These are phyloP conservation scores for Uria lomvia DNA, from an alignment of 2,113 vertebrate genomes.

Conservation along the genomic window DNA sequence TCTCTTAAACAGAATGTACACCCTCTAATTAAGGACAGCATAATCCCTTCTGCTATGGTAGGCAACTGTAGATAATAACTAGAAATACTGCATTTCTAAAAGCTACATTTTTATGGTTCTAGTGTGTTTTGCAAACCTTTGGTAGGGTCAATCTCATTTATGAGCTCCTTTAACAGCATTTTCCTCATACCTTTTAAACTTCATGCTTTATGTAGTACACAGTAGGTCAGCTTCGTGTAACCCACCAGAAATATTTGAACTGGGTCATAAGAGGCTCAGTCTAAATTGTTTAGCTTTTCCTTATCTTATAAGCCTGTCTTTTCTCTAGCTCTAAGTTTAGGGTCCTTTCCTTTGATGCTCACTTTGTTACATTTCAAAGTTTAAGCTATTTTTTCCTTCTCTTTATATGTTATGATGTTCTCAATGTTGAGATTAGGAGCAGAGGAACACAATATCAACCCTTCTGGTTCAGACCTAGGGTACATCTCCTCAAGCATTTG, in stretches of 20 bases:
- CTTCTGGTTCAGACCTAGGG: not conserved
- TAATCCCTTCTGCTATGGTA: not conserved
- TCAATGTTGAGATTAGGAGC: not conserved
- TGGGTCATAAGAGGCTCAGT: constrained; percentile 49
- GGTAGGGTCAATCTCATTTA: constrained; percentile 67
- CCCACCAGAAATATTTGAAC: constrained; percentile 45
- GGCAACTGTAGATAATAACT: constrained; percentile 49
- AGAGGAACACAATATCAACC: not conserved
- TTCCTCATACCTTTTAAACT: constrained; percentile 66
- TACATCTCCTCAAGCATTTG: not conserved
- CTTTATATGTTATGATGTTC: not conserved
- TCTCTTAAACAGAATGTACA: constrained; percentile 46
- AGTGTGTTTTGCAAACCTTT: constrained; percentile 64
- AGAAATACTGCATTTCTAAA: constrained; percentile 40
- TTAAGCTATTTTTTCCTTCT: not conserved
- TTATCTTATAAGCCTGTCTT: constrained; percentile 23
- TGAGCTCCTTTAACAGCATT: constrained; percentile 66
- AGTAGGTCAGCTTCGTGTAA: constrained; percentile 44
- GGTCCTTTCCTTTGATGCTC: not conserved
- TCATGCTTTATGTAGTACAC: constrained; percentile 33
- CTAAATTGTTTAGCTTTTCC: constrained; percentile 28
- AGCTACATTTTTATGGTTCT: constrained; percentile 54
- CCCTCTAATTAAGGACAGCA: constrained; percentile 47
- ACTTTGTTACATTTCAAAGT: not conserved
- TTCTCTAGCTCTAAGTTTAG: not conserved